Percentiles rank a stretch among this genome's conserved stretches.
Evolutionary conservation across 2,888 invertebrate species (phyloP).

Genomic region (Epinotia nisella): DNA sequence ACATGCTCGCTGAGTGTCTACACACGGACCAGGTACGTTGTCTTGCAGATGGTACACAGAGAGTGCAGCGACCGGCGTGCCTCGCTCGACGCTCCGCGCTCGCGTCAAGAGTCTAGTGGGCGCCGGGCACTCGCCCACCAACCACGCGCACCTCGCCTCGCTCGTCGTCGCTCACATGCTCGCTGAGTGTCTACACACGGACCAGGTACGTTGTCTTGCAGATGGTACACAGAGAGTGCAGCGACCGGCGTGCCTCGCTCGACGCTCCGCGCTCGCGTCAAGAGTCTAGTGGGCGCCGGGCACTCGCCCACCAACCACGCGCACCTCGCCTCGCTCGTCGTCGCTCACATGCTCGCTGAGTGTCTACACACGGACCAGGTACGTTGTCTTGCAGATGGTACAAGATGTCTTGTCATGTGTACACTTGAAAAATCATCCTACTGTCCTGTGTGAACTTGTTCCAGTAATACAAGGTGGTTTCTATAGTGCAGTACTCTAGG

Average conservation of each 20-base stretch:
- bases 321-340: conserved; percentile 85
- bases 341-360: conserved; percentile 83
- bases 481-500: too few species aligned
- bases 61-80: conserved; percentile 50
- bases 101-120: conserved; percentile 69
- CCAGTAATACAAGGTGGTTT: too few species aligned
- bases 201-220: conserved; percentile 54
- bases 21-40: conserved; percentile 39
- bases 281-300: conserved; percentile 79
- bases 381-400: background rate
- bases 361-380: conserved; percentile 61
- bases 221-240: conserved; percentile 59
- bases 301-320: conserved; percentile 89
- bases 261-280: conserved; percentile 20
- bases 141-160: conserved; percentile 90
- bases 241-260: conserved; percentile 52
- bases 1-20: conserved; percentile 86
- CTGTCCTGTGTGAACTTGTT: too few species aligned
- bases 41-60: conserved; percentile 51
- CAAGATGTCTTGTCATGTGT: too few species aligned
- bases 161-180: conserved; percentile 74
- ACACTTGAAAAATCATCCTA: too few species aligned
- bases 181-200: conserved; percentile 77
- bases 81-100: conserved; percentile 48
- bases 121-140: conserved; percentile 86